Base-by-base conservation (phyloP, 2,797 vertebrate genomes). In the Garrulus glandarius region DNA sequence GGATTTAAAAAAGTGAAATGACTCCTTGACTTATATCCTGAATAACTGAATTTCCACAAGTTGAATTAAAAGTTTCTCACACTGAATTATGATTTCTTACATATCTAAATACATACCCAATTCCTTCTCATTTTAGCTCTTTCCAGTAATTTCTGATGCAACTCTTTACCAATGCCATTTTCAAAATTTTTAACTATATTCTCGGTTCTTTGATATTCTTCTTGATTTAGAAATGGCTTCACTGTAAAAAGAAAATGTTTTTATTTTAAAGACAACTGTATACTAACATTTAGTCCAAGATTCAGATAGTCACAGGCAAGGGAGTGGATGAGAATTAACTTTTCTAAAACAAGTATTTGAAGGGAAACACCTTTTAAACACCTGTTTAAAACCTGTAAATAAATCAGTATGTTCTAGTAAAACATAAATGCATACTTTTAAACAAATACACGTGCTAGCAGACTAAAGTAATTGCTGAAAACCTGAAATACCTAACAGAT, bases 141-240 rank as follows among this genome's bases (percentile, higher is more conserved):
- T 95, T 99, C 98, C 87, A 99, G 97, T 71, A 99, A 98, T 94
- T 98, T 99, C 91, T 98, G 98, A 32, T 99, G 99, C 69, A 99
- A 97, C 82, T 98, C 98, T 97, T 97, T 96, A 67, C 99, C 99
- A 72, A 99, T 95, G 27, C 99, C 99, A 80, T 98, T 97, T 97
- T 98, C 97, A 98, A 99, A 99, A 26, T 80, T 98, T 95, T 97
- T 98, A 89, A 99, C 99, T 89, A 98, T 98, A 61, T 97, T 96
- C 34, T 95, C 88, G 1, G 99, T 99, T 85, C 96, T 98, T 86
- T 97, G 94, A 96, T 98, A 99, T 95, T 99, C 99, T 71, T 98
- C 94, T 84, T 98, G 95, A 63, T 98, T 98, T 74, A 99, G 98
- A 97, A 99, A 99, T 5, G 99, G 99, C 46, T 97, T 98, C 92